Conservation (phyloP, 2,113 vertebrate genomes). For the Epinephelus cyanopodus region DNA sequence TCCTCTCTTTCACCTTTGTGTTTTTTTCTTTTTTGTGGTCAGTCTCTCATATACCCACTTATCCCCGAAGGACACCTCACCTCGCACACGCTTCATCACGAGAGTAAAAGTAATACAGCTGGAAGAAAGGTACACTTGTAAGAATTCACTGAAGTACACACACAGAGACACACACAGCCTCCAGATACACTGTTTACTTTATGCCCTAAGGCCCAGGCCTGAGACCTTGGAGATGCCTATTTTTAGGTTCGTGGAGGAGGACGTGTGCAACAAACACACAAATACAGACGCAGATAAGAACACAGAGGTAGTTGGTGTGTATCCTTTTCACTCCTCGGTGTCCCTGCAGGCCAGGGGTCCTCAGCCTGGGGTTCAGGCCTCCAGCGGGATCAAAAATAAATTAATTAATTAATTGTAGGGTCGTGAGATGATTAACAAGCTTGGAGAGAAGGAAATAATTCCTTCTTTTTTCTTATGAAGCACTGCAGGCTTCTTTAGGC, state of each 20-base stretch:
- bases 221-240: slow-evolving; percentile 44
- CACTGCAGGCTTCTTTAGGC: not conserved
- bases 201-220: slow-evolving; percentile 15
- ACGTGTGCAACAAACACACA: slow-evolving; percentile 19
- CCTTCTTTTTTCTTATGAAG: not conserved
- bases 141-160: slow-evolving; percentile 11
- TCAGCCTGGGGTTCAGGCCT: not conserved
- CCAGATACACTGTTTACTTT: slow-evolving; percentile 32
- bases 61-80: slow-evolving; percentile 50
- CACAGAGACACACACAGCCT: slow-evolving; percentile 29
- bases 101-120: slow-evolving; percentile 27
- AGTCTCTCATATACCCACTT: slow-evolving; percentile 43
- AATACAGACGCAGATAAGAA: slow-evolving; percentile 8
- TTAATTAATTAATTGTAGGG: not conserved
- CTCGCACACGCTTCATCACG: slow-evolving; percentile 42
- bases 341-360: not conserved
- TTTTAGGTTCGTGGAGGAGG: slow-evolving; percentile 46
- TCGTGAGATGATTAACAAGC: not conserved
- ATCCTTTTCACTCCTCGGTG: not conserved
- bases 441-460: not conserved
- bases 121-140: slow-evolving; percentile 36
- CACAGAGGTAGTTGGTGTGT: not conserved
- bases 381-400: not conserved
- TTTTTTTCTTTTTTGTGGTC: slow-evolving; percentile 40
- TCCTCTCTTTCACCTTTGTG: slow-evolving; percentile 20